Percentiles rank a stretch among this genome's conserved stretches.
Evolutionary conservation across 1,140 invertebrate species (phyloP).

Genomic region (Himalopsyche phryganea): DNA sequence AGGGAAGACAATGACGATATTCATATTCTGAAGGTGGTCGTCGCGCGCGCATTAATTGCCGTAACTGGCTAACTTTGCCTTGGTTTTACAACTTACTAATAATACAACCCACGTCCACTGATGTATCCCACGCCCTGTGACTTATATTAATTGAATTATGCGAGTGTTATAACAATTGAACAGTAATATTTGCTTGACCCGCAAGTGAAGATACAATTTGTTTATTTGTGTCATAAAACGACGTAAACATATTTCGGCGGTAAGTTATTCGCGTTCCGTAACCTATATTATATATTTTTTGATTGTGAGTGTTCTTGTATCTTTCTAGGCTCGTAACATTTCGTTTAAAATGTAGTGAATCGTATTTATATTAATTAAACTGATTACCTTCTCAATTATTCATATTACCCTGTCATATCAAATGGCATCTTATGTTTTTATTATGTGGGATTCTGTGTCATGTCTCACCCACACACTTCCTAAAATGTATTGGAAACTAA

Average conservation of each 20-base stretch:
- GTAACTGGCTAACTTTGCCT: slow-evolving; percentile 13
- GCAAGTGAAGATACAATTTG: neutral
- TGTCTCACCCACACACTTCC: too few relatives aligned
- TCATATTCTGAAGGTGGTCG: slow-evolving; percentile 9
- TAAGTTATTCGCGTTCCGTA: slow-evolving; percentile 3
- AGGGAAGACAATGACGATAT: neutral
- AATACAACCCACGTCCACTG: slow-evolving; percentile 13
- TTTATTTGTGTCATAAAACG: slow-evolving; percentile 20
- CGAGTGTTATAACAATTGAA: slow-evolving; percentile 1
- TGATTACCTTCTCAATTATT: too few relatives aligned
- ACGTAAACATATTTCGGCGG: slow-evolving; percentile 9
- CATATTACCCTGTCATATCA: too few relatives aligned
- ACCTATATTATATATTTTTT: too few relatives aligned
- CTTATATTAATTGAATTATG: slow-evolving; percentile 24
- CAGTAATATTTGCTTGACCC: neutral
- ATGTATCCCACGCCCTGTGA: slow-evolving; percentile 11
- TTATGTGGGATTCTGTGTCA: too few relatives aligned
- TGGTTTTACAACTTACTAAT: slow-evolving; percentile 9
- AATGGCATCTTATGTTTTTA: too few relatives aligned
- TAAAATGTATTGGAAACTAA: too few relatives aligned
- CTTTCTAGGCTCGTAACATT: too few relatives aligned
- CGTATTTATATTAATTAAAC: too few relatives aligned
- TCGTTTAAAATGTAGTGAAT: too few relatives aligned
- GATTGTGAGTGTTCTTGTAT: too few relatives aligned
- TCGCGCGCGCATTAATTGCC: slow-evolving; percentile 13